phyloP scores from a whole-genome alignment of 2,113 vertebrate genomes.

The Labrus mixtus region DNA sequence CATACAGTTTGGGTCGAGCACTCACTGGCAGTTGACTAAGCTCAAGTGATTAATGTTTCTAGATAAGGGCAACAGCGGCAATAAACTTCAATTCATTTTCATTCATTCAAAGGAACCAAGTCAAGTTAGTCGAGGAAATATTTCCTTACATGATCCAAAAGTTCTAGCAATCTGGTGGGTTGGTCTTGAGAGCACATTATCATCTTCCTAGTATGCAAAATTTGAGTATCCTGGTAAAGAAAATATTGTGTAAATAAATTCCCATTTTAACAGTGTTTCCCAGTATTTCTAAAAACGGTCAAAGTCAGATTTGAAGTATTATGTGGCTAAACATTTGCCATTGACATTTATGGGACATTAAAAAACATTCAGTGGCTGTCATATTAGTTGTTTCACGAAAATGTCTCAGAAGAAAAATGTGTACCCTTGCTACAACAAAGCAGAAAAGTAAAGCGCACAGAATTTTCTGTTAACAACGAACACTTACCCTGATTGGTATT shows the following conservation, averaged over 20 bases:
- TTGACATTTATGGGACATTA: too few relatives aligned
- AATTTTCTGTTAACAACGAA: too few relatives aligned
- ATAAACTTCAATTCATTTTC: not conserved
- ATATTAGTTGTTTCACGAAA: too few relatives aligned
- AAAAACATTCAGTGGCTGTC: too few relatives aligned
- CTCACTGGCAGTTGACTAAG: not conserved
- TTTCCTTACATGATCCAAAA: slow-evolving; percentile 7
- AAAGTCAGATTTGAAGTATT: not conserved
- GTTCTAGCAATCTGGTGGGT: not conserved
- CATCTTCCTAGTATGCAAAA: not conserved
- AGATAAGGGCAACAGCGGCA: not conserved
- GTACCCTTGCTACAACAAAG: too few relatives aligned
- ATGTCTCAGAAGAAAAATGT: too few relatives aligned
- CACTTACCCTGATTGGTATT: too few relatives aligned
- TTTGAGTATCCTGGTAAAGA: not conserved
- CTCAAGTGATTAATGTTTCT: not conserved
- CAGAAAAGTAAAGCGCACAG: too few relatives aligned
- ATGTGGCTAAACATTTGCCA: too few relatives aligned
- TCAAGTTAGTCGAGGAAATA: not conserved
- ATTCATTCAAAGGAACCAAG: not conserved
- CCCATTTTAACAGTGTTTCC: not conserved
- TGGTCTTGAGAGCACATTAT: not conserved
- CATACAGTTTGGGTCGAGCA: slow-evolving; percentile 2
- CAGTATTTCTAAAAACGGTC: not conserved
- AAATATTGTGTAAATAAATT: not conserved